Evolutionary conservation across 2,113 vertebrate species (phyloP).

Genomic region (Cyprinodon brontotheroides): DNA sequence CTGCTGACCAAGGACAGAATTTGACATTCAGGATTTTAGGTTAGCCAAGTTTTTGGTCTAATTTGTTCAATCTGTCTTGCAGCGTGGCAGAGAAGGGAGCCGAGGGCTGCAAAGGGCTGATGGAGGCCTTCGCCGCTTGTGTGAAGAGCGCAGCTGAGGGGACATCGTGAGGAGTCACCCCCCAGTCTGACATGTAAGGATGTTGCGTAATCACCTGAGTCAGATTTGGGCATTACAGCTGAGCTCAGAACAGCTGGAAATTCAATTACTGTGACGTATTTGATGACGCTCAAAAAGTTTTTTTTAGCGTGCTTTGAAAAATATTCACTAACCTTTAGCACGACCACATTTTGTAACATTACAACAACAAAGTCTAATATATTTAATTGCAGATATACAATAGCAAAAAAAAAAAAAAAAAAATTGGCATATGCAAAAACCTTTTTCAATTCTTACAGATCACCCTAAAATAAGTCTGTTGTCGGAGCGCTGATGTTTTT

Average conservation of each 20-base stretch:
- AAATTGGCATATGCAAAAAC: too few relatives aligned
- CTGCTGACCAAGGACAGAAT: background rate
- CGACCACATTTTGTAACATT: background rate
- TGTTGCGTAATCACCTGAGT: background rate
- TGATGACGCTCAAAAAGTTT: background rate
- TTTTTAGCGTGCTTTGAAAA: background rate
- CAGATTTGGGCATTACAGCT: background rate
- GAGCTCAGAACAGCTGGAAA: background rate
- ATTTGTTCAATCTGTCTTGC: constrained; percentile 13
- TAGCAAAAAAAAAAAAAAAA: too few relatives aligned
- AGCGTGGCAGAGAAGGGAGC: constrained; percentile 78
- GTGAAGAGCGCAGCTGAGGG: constrained; percentile 76
- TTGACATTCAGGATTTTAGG: background rate
- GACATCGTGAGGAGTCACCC: constrained; percentile 70
- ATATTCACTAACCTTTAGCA: background rate
- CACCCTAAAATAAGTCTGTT: too few relatives aligned
- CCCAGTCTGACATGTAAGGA: constrained; percentile 66
- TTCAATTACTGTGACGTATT: too few relatives aligned
- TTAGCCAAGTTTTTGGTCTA: background rate
- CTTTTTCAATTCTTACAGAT: too few relatives aligned
- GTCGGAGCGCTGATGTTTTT: too few relatives aligned
- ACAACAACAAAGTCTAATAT: background rate
- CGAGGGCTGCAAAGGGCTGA: constrained; percentile 79
- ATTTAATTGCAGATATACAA: background rate
- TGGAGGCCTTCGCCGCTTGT: constrained; percentile 81